phyloP scores from a whole-genome alignment of 2,113 vertebrate species.

The Rhynchopsitta pachyrhyncha region DNA sequence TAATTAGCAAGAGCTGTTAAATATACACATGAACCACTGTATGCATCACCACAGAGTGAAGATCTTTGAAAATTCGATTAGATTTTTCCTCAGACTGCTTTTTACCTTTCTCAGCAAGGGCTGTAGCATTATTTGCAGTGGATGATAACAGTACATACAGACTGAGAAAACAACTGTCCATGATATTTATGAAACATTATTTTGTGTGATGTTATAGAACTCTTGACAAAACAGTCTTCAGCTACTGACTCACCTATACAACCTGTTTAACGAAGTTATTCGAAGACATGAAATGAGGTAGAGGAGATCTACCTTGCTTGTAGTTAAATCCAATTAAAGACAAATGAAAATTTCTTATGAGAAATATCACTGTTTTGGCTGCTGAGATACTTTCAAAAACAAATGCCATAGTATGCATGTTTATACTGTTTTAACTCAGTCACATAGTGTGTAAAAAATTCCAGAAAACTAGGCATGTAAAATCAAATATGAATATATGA shows the following conservation, averaged over 20 bases:
- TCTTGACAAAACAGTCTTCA: background rate
- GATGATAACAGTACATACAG: background rate
- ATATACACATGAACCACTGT: background rate
- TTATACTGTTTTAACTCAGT: background rate
- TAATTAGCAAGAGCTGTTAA: background rate
- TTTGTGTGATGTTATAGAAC: background rate
- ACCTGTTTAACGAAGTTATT: background rate
- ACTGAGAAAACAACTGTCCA: background rate
- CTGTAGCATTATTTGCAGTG: background rate
- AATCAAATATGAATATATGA: background rate
- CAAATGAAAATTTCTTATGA: background rate
- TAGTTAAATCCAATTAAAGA: background rate
- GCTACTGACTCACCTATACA: background rate
- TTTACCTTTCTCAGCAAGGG: background rate
- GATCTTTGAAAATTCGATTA: background rate
- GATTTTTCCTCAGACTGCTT: background rate
- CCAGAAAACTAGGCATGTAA: background rate
- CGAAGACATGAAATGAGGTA: background rate
- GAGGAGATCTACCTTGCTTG: background rate
- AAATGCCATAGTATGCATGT: background rate
- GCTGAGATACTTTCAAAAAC: background rate
- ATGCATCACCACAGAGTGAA: background rate
- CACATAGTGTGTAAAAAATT: background rate
- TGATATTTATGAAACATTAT: background rate
- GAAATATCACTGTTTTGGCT: background rate